Evolutionary conservation across 1,140 invertebrate genomes (phyloP).

Genomic region (Bombus waltoni): DNA sequence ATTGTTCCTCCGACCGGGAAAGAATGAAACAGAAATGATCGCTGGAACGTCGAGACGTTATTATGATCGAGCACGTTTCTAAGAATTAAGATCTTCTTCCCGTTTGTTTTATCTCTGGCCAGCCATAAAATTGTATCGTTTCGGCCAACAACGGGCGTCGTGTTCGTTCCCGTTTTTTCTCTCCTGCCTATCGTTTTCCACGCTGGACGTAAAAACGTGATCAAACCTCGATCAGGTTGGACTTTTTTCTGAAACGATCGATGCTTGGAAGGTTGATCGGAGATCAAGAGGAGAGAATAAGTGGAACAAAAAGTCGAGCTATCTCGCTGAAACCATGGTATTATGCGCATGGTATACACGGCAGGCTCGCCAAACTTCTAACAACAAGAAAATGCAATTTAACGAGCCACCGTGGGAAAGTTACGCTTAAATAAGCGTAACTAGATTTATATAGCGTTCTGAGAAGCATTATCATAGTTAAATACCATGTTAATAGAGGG

Average conservation of each 20-base stretch:
- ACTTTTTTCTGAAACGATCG: neutral
- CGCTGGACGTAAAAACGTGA: neutral
- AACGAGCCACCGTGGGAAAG: neutral
- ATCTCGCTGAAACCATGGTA: neutral
- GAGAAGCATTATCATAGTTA: neutral
- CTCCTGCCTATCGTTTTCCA: neutral
- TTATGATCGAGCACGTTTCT: conserved; percentile 21
- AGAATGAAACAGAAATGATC: conserved; percentile 1
- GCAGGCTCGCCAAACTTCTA: neutral
- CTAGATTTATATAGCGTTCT: neutral
- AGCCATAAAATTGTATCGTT: conserved; percentile 14
- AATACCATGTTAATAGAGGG: neutral
- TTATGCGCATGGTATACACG: neutral
- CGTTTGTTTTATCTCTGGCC: neutral
- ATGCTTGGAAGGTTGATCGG: neutral
- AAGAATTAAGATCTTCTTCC: conserved; percentile 20
- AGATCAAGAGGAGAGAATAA: neutral
- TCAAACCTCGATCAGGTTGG: neutral
- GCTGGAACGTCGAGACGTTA: neutral
- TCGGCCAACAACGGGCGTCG: too few species aligned
- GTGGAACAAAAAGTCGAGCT: too few species aligned
- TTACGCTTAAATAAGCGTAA: neutral
- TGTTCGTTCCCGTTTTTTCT: too few species aligned
- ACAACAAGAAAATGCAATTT: conserved; percentile 11
- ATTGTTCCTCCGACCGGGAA: neutral